Evolutionary conservation across 2,888 invertebrate species (phyloP).

Genomic region (Drosophila yooni): DNA sequence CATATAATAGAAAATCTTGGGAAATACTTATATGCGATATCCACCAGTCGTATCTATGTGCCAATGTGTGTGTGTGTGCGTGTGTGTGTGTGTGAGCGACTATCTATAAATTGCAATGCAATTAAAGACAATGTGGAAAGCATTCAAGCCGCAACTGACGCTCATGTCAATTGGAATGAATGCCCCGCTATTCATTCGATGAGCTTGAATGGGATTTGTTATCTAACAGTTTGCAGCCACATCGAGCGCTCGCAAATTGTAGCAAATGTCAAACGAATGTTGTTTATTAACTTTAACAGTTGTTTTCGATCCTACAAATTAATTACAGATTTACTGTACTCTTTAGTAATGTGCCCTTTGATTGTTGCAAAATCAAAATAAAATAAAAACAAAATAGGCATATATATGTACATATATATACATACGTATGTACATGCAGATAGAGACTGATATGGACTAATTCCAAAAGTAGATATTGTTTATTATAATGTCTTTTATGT

Average conservation of each 20-base stretch:
- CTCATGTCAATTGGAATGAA: conserved; percentile 48
- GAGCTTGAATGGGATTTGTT: conserved; percentile 43
- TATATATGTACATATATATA: not conserved
- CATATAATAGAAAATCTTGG: conserved; percentile 48
- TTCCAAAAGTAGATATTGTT: not conserved
- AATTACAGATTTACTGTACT: not conserved
- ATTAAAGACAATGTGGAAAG: conserved; percentile 35
- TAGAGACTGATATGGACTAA: not conserved
- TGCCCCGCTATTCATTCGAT: conserved; percentile 32
- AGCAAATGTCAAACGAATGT: conserved; percentile 4
- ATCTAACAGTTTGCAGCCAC: conserved; percentile 35
- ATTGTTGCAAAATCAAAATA: not conserved
- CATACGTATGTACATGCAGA: accelerated
- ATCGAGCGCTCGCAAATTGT: conserved; percentile 8
- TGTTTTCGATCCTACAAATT: not conserved
- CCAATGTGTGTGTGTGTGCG: not conserved
- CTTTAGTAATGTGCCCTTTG: not conserved
- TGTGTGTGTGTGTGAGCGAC: not conserved
- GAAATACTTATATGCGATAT: conserved; percentile 28
- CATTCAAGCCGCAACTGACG: conserved; percentile 25
- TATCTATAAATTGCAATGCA: conserved; percentile 38
- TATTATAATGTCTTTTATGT: not conserved
- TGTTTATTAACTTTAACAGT: conserved; percentile 1
- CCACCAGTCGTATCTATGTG: not conserved
- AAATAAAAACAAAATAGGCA: not conserved